Conservation (phyloP, 2,888 invertebrate genomes). For the Rhynchonema sp. region DNA sequence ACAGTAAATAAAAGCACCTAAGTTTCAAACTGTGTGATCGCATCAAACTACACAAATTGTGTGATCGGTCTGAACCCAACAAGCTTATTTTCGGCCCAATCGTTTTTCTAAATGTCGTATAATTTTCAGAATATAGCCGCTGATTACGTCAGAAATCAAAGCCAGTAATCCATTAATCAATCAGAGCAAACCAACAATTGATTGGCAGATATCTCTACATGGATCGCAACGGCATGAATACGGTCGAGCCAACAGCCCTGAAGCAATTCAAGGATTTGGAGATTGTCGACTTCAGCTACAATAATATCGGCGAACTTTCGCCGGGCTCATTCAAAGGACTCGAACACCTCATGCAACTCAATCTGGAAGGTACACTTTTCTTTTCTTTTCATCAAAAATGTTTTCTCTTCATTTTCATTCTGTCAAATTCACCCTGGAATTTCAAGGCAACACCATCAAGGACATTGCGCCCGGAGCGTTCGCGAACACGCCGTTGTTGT, state of each 20-base stretch:
- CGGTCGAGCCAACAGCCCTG: constrained; percentile 50
- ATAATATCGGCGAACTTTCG: constrained; percentile 19
- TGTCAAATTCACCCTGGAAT: no score
- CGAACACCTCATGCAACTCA: constrained; percentile 25
- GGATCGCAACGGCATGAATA: constrained; percentile 22
- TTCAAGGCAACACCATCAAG: constrained; percentile 20
- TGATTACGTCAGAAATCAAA: no score
- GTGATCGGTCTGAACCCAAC: no score
- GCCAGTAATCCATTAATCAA: no score
- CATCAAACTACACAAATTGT: no score
- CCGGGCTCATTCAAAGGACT: constrained; percentile 19
- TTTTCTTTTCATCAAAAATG: not conserved
- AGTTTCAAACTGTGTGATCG: no score
- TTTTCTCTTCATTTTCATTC: no score
- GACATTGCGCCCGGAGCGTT: constrained; percentile 23
- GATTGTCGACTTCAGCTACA: constrained; percentile 25
- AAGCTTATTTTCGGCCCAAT: no score
- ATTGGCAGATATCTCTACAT: constrained; percentile 25
- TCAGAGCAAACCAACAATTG: not conserved
- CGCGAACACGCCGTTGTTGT: constrained; percentile 24
- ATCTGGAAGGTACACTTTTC: constrained; percentile 20
- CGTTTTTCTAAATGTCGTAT: not conserved
- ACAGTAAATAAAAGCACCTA: no score
- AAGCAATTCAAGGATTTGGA: constrained; percentile 31
- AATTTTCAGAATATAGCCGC: no score